Evolutionary conservation across 2,888 invertebrate genomes (phyloP), one percentile per base, ranked within the genome.

Genomic region (Ethmia dodecea): DNA sequence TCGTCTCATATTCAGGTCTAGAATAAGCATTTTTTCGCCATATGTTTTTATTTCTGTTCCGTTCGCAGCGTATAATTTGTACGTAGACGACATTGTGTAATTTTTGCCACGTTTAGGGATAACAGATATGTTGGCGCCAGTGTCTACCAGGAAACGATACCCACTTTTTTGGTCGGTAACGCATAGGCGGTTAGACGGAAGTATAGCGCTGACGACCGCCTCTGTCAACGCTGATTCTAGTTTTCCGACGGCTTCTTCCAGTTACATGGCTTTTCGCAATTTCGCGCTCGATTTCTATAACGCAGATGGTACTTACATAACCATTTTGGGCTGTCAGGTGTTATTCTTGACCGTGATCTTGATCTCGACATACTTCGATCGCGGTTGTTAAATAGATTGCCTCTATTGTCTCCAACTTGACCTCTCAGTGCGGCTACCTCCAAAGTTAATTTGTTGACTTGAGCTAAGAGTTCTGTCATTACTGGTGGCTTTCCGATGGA

Each of bases 251-350:
- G n/a, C 12, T 14, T 15, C 11, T 20, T 10, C 45, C 46, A 45
- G 5, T 13, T 26, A 24, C 48, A 47, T 0, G 47, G 51, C 29
- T 37, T 12, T 1, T 14, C 13, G 16, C 48, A 48, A 6, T 33
- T 43, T 1, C 10, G 6, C 0, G 48, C 45, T 1, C 4, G 12
- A 2, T 30, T 28, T 4, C 35, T n/a, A 15, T 26, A 48, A 5
- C 42, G 31, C 14, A 18, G 42, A 15, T 50, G 50, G 8, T 36
- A 45, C 3, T 16, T 36, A 20, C 48, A 50, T 5, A 44, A 13
- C 38, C 47, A 41, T 6, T 42, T 31, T 1, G 40, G 35, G 24
- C 29, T 30, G 3, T 1, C 1, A 26, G 2, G 3, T 1, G 14
- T 13, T 11, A n/a, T 1, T 14, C 25, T 12, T n/a, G 11, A 25